Percentiles rank a stretch among this genome's conserved stretches.
phyloP scores from a whole-genome alignment of 2,888 invertebrate genomes.

The Danaus chrysippus region DNA sequence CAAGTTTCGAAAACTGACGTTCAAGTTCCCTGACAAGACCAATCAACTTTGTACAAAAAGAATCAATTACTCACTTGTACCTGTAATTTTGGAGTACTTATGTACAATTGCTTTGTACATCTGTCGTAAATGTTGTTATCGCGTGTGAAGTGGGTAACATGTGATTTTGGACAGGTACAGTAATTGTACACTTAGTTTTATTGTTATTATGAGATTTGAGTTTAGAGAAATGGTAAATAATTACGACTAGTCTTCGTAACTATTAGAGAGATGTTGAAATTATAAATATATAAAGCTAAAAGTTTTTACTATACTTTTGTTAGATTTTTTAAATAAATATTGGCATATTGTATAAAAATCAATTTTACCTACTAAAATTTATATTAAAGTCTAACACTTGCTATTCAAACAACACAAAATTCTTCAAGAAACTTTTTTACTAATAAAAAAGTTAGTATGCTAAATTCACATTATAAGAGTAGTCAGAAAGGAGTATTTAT shows the following conservation, averaged over 20 bases:
- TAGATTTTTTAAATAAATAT: no score
- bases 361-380: no score
- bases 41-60: constrained; percentile 37
- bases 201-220: constrained; percentile 5
- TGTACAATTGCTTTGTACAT: constrained; percentile 37
- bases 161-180: constrained; percentile 29
- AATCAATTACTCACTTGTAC: constrained; percentile 47
- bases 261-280: no score
- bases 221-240: neutral
- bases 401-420: no score
- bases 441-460: no score
- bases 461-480: no score
- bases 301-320: no score
- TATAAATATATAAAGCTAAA: no score
- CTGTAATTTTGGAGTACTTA: constrained; percentile 47
- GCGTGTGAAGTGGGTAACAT: constrained; percentile 43
- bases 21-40: constrained; percentile 9
- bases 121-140: constrained; percentile 50
- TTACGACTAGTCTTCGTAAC: neutral
- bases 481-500: no score
- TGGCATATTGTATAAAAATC: no score
- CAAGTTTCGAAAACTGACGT: neutral
- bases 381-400: no score
- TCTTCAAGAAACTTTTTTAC: no score
- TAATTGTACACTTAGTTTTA: constrained; percentile 14